Evolutionary conservation across 2,888 invertebrate species (phyloP), one percentile per base, ranked within the genome.

Genomic region (Andrena trimmerana): DNA sequence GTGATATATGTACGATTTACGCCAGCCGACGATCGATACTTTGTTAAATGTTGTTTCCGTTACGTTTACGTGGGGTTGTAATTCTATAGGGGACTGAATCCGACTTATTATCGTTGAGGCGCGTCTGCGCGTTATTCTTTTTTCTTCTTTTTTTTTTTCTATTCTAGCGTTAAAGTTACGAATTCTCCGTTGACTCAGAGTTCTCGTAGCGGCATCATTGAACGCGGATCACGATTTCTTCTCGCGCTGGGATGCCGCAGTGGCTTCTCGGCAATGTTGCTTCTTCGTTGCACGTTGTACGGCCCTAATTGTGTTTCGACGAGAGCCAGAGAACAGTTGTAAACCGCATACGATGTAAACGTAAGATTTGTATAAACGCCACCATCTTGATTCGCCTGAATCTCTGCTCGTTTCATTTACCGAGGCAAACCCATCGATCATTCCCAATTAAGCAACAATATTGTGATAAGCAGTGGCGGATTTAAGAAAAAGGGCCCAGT

Each of bases 321-420:
- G 20, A 57, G 57, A 57, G 10, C 57, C 57, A 24, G 24, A 57
- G 27, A 24, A 57, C 24, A 57, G 57, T 57, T 57, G 57, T 57
- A 57, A 57, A 27, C 24, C 57, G 24, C 57, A 27, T 24, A 52
- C 62, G 24, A 57, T 24, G 57, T 57, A 57, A 57, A 57, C 57
- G 57, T 27, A 57, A 57, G 42, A 29, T 86, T 82, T 82, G 66
- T 82, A 82, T 80, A 79, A 79, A 83, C 68, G 62, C 67, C 60
- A 83, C 31, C 29, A 59, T 29, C 33, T 60, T 52, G n/a, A 60
- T 36, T 52, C 33, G 68, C 48, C 50, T 60, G 48, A 48, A 65
- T 59, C 20, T 36, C 27, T 50, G 24, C 36, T 42, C 59, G 31
- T 65, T n/a, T 31, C 16, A 33, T 31, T 52, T 10, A 20, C n/a